A percentile compares a stretch with the other conserved stretches of the same genome.
phyloP scores from a whole-genome alignment of 2,113 vertebrate genomes.

The Amphilophus citrinellus region DNA sequence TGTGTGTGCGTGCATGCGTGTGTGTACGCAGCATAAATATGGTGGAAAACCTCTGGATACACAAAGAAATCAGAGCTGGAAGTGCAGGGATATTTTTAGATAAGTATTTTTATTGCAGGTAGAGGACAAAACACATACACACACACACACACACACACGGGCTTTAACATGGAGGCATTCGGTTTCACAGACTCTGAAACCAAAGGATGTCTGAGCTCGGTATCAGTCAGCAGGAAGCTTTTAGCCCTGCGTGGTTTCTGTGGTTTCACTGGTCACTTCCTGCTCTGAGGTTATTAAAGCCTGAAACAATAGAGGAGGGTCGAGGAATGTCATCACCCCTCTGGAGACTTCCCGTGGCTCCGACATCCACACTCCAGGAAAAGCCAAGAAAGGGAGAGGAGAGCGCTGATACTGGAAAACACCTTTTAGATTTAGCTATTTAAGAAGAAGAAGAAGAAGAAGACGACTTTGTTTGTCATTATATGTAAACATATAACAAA shows the following conservation, averaged over 20 bases:
- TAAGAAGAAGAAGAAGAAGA: no score
- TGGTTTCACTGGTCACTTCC: slow-evolving; percentile 52
- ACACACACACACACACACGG: neutral
- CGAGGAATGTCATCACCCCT: slow-evolving; percentile 52
- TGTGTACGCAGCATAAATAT: no score
- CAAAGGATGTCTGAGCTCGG: neutral
- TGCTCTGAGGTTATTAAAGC: slow-evolving; percentile 45
- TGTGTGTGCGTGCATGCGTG: neutral
- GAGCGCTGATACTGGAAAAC: neutral
- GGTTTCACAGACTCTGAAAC: neutral
- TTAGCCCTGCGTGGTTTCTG: slow-evolving; percentile 13
- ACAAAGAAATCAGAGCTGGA: no score
- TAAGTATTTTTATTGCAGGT: no score
- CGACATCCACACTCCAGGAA: neutral
- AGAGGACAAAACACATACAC: no score
- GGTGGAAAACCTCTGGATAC: no score
- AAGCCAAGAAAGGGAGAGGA: neutral
- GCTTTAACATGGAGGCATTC: no score
- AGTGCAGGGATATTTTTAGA: no score
- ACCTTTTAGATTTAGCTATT: no score
- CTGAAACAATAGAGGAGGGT: slow-evolving; percentile 59
- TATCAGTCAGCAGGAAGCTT: slow-evolving; percentile 15
- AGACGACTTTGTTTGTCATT: no score
- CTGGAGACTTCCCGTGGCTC: slow-evolving; percentile 59
- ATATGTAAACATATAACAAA: no score